Conservation (phyloP, 2,113 vertebrate genomes). For the Pterophyllum scalare region DNA sequence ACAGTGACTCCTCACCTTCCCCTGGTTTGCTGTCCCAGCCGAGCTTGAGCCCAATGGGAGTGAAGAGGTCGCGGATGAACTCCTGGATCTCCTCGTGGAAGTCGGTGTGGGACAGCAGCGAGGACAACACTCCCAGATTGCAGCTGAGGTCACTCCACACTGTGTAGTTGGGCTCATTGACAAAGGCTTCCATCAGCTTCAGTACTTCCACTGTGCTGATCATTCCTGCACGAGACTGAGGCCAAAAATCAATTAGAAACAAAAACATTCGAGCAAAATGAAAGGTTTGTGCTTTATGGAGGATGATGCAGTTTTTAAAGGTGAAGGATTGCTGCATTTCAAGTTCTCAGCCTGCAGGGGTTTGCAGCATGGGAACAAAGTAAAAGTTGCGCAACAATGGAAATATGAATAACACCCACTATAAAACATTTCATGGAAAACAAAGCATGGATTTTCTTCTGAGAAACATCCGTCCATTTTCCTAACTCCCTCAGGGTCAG, state of each 20-base stretch:
- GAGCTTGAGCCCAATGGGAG: slow-evolving; percentile 92
- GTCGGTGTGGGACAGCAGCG: slow-evolving; percentile 95
- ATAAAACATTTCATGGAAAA: neutral
- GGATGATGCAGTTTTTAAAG: neutral
- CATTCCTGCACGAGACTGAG: slow-evolving; percentile 95
- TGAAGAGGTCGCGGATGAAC: slow-evolving; percentile 95
- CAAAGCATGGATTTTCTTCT: neutral
- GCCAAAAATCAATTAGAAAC: neutral
- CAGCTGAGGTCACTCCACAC: slow-evolving; percentile 99
- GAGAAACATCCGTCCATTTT: neutral
- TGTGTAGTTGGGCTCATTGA: slow-evolving; percentile 98
- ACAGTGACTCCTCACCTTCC: slow-evolving; percentile 84
- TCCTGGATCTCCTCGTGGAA: slow-evolving; percentile 96
- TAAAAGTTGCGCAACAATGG: neutral
- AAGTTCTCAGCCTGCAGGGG: neutral
- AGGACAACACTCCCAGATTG: slow-evolving; percentile 95
- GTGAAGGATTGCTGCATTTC: neutral
- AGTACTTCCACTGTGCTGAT: slow-evolving; percentile 97
- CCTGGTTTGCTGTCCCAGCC: slow-evolving; percentile 96
- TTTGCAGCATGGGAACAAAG: neutral
- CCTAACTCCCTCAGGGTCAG: neutral
- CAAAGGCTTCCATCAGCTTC: slow-evolving; percentile 98
- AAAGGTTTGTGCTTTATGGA: neutral
- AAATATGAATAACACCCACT: neutral
- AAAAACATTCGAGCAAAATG: rapidly evolving